A percentile compares a stretch with the other conserved stretches of the same genome.
Conservation (phyloP, 2,888 invertebrate genomes). For the Drosophila putrida region DNA sequence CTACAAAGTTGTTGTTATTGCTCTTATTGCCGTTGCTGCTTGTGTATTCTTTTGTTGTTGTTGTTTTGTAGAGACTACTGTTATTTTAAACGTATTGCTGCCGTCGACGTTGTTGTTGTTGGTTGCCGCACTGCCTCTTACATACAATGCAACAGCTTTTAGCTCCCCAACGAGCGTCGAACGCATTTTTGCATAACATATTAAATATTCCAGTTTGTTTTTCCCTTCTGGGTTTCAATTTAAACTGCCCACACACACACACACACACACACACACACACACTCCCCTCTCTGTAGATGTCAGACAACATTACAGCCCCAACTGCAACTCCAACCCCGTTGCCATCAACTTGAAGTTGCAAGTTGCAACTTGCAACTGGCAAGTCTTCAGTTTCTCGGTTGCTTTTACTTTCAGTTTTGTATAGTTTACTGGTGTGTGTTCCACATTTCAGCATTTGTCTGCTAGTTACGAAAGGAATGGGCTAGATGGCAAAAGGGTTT, state of each 20-base stretch:
- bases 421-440: conserved; percentile 49
- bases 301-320: conserved; percentile 43
- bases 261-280: conserved; percentile 31
- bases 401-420: conserved; percentile 70
- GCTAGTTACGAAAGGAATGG: conserved; percentile 19
- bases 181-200: conserved; percentile 79
- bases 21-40: conserved; percentile 19
- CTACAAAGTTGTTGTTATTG: conserved; percentile 39
- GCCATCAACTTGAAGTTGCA: conserved; percentile 20
- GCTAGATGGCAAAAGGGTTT: neutral
- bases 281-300: conserved; percentile 19
- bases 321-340: conserved; percentile 15
- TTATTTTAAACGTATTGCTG: conserved; percentile 77
- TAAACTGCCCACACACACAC: conserved; percentile 62
- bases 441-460: conserved; percentile 71
- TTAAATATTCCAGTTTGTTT: conserved; percentile 78
- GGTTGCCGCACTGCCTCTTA: conserved; percentile 13
- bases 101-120: conserved; percentile 10
- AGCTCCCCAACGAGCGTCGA: conserved; percentile 46
- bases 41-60: conserved; percentile 31
- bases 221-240: conserved; percentile 74
- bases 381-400: conserved; percentile 46
- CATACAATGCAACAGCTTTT: conserved; percentile 44
- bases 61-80: conserved; percentile 57
- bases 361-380: conserved; percentile 38